These are phyloP conservation scores for Drosophila setifemur DNA, from an alignment of 1,140 invertebrate genomes.

Conservation along the genomic window DNA sequence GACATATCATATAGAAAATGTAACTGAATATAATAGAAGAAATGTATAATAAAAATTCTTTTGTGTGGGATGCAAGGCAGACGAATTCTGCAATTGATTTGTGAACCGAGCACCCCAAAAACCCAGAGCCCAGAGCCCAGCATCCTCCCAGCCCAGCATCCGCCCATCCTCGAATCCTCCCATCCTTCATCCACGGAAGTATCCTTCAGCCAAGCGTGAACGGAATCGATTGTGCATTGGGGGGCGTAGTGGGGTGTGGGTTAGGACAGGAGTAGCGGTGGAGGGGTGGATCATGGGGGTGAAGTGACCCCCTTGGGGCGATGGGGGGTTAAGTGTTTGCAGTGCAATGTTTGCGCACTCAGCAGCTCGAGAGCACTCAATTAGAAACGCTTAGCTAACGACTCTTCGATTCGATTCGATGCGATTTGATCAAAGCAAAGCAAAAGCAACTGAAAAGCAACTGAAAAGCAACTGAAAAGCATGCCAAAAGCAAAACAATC, in stretches of 20 bases:
- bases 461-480: neutral
- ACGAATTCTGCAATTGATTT: neutral
- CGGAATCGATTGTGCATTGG: neutral
- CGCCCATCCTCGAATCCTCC: too few relatives aligned
- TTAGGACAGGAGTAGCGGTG: neutral
- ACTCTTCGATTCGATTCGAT: conserved; percentile 21
- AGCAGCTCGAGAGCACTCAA: conserved; percentile 39
- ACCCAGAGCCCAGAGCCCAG: too few relatives aligned
- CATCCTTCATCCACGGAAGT: neutral
- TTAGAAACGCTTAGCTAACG: conserved; percentile 38
- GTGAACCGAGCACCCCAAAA: too few relatives aligned
- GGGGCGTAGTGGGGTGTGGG: neutral
- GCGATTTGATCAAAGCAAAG: conserved; percentile 11
- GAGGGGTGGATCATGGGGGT: neutral
- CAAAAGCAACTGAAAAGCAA: neutral
- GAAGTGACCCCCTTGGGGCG: neutral
- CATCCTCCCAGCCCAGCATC: too few relatives aligned
- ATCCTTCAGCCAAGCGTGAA: conserved; percentile 1
- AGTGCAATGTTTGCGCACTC: conserved; percentile 37
- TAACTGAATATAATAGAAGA: neutral
- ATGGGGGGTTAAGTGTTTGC: conserved; percentile 3
- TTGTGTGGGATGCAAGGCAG: neutral
- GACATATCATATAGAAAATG: neutral
- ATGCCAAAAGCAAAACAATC: neutral
- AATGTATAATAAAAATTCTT: neutral